phyloP scores from a whole-genome alignment of 2,888 invertebrate species.

The Mythimna vitellina region DNA sequence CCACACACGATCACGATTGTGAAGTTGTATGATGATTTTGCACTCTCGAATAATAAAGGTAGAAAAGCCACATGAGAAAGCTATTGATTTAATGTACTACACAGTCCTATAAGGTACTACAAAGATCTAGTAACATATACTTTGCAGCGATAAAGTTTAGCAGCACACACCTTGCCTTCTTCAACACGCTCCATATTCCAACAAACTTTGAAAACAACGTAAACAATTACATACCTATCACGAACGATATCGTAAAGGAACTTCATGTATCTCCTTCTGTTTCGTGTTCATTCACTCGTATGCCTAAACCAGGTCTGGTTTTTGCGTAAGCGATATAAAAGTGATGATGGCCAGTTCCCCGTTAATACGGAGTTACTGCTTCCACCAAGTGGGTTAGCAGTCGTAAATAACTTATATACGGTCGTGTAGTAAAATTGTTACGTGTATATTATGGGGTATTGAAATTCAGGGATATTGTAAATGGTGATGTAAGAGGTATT shows the following conservation, averaged over 20 bases:
- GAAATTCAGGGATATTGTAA: conserved; percentile 30
- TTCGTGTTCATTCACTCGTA: conserved; percentile 35
- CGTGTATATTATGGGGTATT: conserved; percentile 34
- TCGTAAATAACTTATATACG: conserved; percentile 47
- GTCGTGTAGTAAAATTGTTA: conserved; percentile 46
- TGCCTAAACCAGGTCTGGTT: conserved; percentile 46
- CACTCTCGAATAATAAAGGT: not conserved
- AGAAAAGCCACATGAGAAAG: not conserved
- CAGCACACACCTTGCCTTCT: conserved; percentile 1
- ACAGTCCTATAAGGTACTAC: not conserved
- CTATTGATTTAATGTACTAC: not conserved
- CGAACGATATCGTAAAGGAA: conserved; percentile 26
- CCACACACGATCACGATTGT: too few relatives aligned
- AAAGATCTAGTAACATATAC: too few relatives aligned
- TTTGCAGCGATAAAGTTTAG: conserved; percentile 11
- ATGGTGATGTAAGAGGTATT: conserved; percentile 13
- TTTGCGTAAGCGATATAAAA: conserved; percentile 38
- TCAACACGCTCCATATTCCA: not conserved
- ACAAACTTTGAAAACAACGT: conserved; percentile 19
- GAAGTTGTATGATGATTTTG: not conserved
- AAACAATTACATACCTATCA: conserved; percentile 28
- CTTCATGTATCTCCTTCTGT: conserved; percentile 26
- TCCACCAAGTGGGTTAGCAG: conserved; percentile 35
- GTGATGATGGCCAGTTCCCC: conserved; percentile 34
- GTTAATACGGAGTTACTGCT: conserved; percentile 39